Evolutionary conservation across 2,113 vertebrate genomes (phyloP).

Genomic region (Chloroceryle aenea): DNA sequence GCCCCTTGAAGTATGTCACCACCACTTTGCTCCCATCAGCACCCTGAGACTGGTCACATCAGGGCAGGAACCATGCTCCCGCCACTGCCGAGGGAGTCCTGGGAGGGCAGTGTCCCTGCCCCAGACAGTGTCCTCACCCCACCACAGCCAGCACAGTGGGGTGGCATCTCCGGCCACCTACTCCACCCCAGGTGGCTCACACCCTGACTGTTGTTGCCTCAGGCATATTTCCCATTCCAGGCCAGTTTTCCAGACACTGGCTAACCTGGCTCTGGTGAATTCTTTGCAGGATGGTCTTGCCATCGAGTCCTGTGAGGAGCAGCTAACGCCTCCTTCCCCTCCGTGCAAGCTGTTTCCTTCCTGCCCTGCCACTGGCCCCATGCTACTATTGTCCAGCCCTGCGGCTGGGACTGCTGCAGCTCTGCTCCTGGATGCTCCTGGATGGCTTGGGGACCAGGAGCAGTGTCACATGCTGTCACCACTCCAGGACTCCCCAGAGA

Average conservation of each 20-base stretch:
- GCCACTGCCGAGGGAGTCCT: rapidly evolving
- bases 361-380: not conserved
- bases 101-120: not conserved
- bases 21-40: not conserved
- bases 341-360: not conserved
- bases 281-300: not conserved
- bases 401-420: not conserved
- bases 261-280: not conserved
- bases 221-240: not conserved
- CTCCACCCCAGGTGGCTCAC: not conserved
- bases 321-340: not conserved
- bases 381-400: not conserved
- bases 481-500: not conserved
- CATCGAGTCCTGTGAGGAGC: rapidly evolving
- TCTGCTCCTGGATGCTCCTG: rapidly evolving
- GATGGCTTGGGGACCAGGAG: rapidly evolving
- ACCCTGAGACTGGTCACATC: rapidly evolving
- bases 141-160: not conserved
- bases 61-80: rapidly evolving
- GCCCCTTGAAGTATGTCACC: rapidly evolving
- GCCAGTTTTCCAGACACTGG: not conserved
- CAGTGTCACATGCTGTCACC: not conserved
- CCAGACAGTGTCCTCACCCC: rapidly evolving
- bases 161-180: rapidly evolving
- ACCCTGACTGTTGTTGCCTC: not conserved